Base-by-base conservation (phyloP, 1,140 invertebrate species). In the Bombus impatiens region DNA sequence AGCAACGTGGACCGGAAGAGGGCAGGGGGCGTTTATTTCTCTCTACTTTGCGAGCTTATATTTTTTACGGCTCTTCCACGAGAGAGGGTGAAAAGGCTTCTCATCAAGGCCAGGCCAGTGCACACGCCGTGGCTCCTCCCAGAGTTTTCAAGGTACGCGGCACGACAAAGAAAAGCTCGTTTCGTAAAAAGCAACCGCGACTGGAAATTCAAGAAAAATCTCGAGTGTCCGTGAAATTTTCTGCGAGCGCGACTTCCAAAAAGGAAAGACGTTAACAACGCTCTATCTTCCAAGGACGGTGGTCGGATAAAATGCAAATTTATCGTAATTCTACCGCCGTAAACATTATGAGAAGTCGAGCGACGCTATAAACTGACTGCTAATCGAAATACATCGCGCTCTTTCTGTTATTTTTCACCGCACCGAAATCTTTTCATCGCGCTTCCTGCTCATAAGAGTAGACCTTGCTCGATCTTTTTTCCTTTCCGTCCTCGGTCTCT, bases 201-300 rank as follows among this genome's bases (percentile, higher is more conserved):
- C 28, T 65, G 57, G 53, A 89, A 82, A 65, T 82, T 71, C 53
- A 74, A 42, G 82, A 37, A 87, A 89, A 82, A 79, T 53, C 77
- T 85, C n/a, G 70, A 78, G 77, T 71, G 68, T 81, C 87, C 71
- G 62, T 86, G 62, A 89, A 87, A 83, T 89, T 90, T 84, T 57
- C 72, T 77, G 72, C 57, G 62, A 88, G 79, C 53, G 57, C 70
- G 62, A 78, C 42, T 44, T 57, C 74, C 28, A 84, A 70, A 87
- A 32, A 57, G n/a, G 53, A 12, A 22, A 53, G 62, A n/a, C 35
- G 59, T 78, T 78, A 57, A 70, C 74, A 68, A 83, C 75, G 65
- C 28, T 25, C 15, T 22, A 13, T 44, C 74, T 40, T 32, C 37
- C 18, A 32, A 42, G 65, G n/a, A 42, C 42, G 37, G 12, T 32